Evolutionary conservation across 2,113 vertebrate genomes (phyloP), one percentile per base, ranked within the genome.

Genomic region (Corvus hawaiiensis): DNA sequence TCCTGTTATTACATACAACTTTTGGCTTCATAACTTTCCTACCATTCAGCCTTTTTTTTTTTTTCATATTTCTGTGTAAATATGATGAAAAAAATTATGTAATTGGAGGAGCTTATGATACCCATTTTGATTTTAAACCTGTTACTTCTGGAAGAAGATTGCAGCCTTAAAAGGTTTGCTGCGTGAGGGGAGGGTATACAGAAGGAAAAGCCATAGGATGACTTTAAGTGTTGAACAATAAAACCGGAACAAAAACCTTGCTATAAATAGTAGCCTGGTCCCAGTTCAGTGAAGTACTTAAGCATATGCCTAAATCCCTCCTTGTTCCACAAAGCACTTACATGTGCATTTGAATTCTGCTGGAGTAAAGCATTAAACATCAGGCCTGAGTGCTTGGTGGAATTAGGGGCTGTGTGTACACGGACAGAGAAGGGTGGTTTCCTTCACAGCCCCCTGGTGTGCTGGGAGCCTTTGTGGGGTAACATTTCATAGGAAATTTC

Each of bases 291-390:
- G 66, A 92, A 94, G 76, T 95, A 75, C 86, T 97, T 96, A 63
- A 95, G 94, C 89, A 94, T 39, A 90, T 92, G 91, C 86, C 89
- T 84, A 90, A 96, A 95, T 87, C 86, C 76, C 84, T 95, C 64
- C 91, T 90, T 81, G 93, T 89, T 92, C 72, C 63, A 69, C 89
- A 92, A 52, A 94, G 89, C 94, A 90, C 76, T 96, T 90, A 56
- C 33, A 84, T 44, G 80, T 75, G 89, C 73, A 6, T 69, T 93
- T 56, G 91, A 48, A 44, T 93, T 89, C 68, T 94, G 68, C 91
- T 64, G 95, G 63, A 84, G 52, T 44, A 67, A 75, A 75, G 61
- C 84, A n/a, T 13, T 72, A 23, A 55, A 30, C 44, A 28, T 32
- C 59, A 81, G 88, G 55, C 26, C 5, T 33, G 54, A 81, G 91